These are phyloP conservation scores for Sarcophaga peregrina DNA, from an alignment of 1,140 invertebrate species.

Conservation along the genomic window DNA sequence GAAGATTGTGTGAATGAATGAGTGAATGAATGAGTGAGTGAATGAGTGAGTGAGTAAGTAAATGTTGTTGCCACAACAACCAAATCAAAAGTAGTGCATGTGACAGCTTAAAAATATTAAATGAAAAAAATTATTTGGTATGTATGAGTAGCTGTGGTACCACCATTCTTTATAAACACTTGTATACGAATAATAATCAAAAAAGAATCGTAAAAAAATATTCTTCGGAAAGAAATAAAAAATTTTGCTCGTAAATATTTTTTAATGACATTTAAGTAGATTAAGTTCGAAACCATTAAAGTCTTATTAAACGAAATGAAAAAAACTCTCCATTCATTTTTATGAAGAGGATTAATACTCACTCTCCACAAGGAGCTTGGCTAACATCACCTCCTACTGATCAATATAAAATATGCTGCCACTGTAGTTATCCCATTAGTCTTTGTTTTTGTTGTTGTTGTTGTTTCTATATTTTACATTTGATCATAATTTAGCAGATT, in stretches of 20 bases:
- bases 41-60: not conserved
- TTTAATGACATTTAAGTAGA: conserved; percentile 11
- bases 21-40: not conserved
- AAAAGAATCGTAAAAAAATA: too few relatives aligned
- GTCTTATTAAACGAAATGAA: not conserved
- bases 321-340: not conserved
- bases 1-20: too few relatives aligned
- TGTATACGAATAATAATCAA: not conserved
- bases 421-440: not conserved
- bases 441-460: not conserved
- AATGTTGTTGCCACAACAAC: not conserved
- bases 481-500: conserved; percentile 61
- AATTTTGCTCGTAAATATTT: not conserved
- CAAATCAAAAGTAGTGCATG: not conserved
- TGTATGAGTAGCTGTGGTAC: not conserved
- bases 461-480: not conserved
- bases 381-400: not conserved
- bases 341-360: conserved; percentile 7
- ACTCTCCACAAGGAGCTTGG: not conserved
- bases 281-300: conserved; percentile 3
- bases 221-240: too few relatives aligned
- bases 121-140: not conserved
- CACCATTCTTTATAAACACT: too few relatives aligned
- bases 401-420: not conserved
- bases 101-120: not conserved